Evolutionary conservation across 2,113 vertebrate genomes (phyloP), one percentile per base, ranked within the genome.

Genomic region (Scortum barcoo): DNA sequence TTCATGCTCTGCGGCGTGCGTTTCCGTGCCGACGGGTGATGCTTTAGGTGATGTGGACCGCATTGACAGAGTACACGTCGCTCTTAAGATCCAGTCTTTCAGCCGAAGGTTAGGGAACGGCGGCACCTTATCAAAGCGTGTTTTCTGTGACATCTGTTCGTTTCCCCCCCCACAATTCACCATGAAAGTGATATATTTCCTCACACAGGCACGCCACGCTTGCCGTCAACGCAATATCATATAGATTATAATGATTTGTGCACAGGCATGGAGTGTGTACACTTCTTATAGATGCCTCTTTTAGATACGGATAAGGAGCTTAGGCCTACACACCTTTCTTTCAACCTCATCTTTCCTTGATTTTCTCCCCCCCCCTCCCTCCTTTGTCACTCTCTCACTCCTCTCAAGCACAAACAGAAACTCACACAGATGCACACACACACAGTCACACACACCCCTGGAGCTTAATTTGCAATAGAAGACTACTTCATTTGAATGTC

Each of bases 401-500:
- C 36, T 75, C 66, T 63, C n/a, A 19, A 72, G 46, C 84, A 61
- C 71, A 76, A 80, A 85, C 72, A 77, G 46, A 81, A 51, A 76
- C 75, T 70, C 36, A 4, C 75, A 71, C 54, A 42, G 42, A 60
- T 62, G 38, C 1, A 19, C 82, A 81, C 58, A 66, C 67, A 62
- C 60, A 38, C 65, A 83, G 80, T 67, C 71, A 58, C 74, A 28
- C 89, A 80, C 86, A 78, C 85, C 86, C 90, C 91, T 78, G 83
- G 89, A 93, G 92, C 88, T 90, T 93, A 90, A 92, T 93, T 91
- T 92, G 88, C 89, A 92, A 91, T 83, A 89, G 88, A 91, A 86
- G 89, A 93, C 90, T 86, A 85, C 90, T 92, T 93, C 74, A 93
- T 94, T 95, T 95, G 90, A 94, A 94, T 93, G 90, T 80, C 92